Base-by-base conservation (phyloP, 2,797 vertebrate genomes). In the Rallus crepitans region DNA sequence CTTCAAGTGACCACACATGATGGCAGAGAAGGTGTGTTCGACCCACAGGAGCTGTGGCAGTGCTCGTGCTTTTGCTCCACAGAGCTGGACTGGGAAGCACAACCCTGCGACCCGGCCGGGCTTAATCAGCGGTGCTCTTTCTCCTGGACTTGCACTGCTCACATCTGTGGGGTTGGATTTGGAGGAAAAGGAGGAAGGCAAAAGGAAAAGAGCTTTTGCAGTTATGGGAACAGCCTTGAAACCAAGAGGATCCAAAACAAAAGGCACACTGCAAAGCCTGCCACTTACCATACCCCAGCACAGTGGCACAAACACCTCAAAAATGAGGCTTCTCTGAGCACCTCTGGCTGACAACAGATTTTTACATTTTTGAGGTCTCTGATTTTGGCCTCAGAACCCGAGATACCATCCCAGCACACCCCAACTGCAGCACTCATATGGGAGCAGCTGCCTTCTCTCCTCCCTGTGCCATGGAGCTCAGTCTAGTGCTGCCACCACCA, bases 401-500 rank as follows among this genome's bases (percentile, higher is more conserved):
- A 13, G 12, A 35, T 3, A 24, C 64, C 2, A 1, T 7, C 10
- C 28, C 55, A 89, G 65, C 1, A 1, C n/a, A 52, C 28, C 28
- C 31, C 1, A 2, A 57, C 17, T 27, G 31, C 2, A 0, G n/a
- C 35, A 17, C 19, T 82, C 15, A 0, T n/a, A 18, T 11, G 6
- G 24, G 33, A 77, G 60, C 2, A 0, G n/a, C 33, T 16, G 28
- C 31, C 75, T 68, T 31, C 37, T 25, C 55, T 77, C 21, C 28
- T 25, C 39, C 23, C 28, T 2, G 0, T 48, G 33, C 30, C 53
- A 57, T 0, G 0, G 20, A 48, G 33, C 33, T 48, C 6, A 1
- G 1, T 1, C 12, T 6, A 1, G 56, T 16, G 1, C n/a, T 2
- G 1, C 18, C 0, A 20, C n/a, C 76, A 31, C 24, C 52, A 61